Evolutionary conservation across 1,140 invertebrate species (phyloP), one percentile per base, ranked within the genome.

Genomic region (Heliconius melpomene): DNA sequence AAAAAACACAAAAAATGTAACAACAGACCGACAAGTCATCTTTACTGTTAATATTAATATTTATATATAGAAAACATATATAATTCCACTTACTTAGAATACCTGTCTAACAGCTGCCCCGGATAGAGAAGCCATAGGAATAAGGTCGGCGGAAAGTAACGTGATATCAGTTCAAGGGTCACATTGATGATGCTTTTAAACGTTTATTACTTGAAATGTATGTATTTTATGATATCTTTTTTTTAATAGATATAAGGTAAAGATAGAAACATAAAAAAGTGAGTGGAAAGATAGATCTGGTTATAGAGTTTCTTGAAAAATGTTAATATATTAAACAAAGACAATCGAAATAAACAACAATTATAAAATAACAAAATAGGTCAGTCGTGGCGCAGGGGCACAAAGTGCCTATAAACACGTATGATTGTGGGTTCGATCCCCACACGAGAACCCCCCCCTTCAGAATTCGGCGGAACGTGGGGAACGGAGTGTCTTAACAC

Each of bases 101-200:
- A 66, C 60, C 60, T 29, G 60, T 29, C 26, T 13, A 66, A 72
- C 71, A 72, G 32, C 20, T 72, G 71, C 32, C 8, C 71, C 29
- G 29, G 32, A 72, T 36, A 72, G 18, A 8, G 71, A 72, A 72
- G 71, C 71, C 71, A 40, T 72, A 72, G 32, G 29, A 72, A 72
- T n/a, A 72, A 72, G 71, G 71, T 72, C 36, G 36, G 38, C 38
- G 71, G 71, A 72, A 72, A 66, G 60, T 66, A 66, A 66, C 60
- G 60, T 66, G 60, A 66, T 66, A 66, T 66, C 60, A 66, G 60
- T 66, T 66, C 60, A 66, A 66, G 60, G 60, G 60, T 66, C 60
- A 66, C 26, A 18, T 66, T 6, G 60, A 26, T 66, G 60, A 66
- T 66, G 26, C 26, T 29, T 66, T 29, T 66, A 66, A 66, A 66